phyloP scores from a whole-genome alignment of 2,797 vertebrate genomes.

The Phalanger gymnotis region DNA sequence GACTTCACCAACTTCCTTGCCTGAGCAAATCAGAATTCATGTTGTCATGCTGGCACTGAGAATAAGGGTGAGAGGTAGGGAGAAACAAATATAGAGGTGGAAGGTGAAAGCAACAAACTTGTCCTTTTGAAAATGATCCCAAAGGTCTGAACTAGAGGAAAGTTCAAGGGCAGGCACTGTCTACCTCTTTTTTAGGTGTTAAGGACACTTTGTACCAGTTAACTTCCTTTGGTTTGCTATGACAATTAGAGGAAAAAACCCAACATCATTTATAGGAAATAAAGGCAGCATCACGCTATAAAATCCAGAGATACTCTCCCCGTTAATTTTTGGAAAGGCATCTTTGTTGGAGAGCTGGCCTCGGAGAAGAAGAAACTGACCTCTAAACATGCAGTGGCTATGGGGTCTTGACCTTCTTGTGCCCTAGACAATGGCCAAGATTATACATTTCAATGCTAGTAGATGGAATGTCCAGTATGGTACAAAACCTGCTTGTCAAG shows the following conservation, averaged over 20 bases:
- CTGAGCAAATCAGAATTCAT: background rate
- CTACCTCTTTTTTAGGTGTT: background rate
- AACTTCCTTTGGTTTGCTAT: slow-evolving; percentile 1
- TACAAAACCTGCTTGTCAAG: background rate
- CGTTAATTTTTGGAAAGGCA: background rate
- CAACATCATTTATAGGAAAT: slow-evolving; percentile 8
- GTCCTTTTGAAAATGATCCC: background rate
- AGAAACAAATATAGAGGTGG: background rate
- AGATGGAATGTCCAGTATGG: background rate
- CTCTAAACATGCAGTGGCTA: background rate
- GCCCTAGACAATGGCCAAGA: background rate
- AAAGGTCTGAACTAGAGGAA: background rate
- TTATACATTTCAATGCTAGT: background rate
- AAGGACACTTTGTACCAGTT: background rate
- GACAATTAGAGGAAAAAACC: slow-evolving; percentile 17
- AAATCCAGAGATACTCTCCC: slow-evolving; percentile 47
- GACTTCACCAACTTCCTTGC: background rate
- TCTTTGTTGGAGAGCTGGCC: background rate
- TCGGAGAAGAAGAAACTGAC: background rate
- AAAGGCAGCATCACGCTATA: slow-evolving; percentile 22
- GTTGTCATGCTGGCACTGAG: background rate
- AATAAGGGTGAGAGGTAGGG: background rate
- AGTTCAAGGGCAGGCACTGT: background rate
- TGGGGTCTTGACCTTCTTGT: background rate
- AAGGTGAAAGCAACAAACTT: background rate